These are phyloP conservation scores for Syngnathoides biaculeatus DNA, from an alignment of 2,113 vertebrate genomes.

Conservation along the genomic window DNA sequence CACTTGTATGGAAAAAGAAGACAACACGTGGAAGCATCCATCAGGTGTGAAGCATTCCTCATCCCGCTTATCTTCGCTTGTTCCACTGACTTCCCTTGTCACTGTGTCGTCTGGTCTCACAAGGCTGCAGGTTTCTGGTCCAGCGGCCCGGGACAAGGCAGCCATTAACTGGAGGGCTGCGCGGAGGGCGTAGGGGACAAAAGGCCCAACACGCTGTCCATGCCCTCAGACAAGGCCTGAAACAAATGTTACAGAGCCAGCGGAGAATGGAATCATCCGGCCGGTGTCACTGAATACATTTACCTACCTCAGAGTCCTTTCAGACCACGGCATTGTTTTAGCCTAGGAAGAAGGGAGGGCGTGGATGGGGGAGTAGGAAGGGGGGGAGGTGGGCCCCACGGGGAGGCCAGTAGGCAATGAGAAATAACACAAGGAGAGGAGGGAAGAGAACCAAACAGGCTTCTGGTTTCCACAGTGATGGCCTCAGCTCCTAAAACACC, in stretches of 20 bases:
- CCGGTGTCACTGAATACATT: constrained; percentile 98
- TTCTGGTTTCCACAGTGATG: constrained; percentile 85
- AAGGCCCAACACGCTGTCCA: constrained; percentile 85
- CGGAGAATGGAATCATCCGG: constrained; percentile 97
- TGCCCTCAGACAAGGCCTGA: constrained; percentile 94
- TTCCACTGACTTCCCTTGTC: constrained; percentile 52
- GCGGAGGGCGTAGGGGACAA: constrained; percentile 87
- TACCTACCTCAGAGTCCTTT: constrained; percentile 97
- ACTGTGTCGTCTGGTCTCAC: constrained; percentile 47
- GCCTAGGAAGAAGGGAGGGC: constrained; percentile 68
- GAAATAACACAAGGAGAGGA: constrained; percentile 66
- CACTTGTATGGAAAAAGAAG: not conserved
- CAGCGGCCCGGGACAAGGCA: constrained; percentile 85
- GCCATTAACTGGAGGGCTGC: constrained; percentile 92
- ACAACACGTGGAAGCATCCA: not conserved
- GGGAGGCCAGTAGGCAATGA: constrained; percentile 25
- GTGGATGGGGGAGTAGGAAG: constrained; percentile 77
- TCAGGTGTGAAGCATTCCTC: not conserved
- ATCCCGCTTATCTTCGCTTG: constrained; percentile 13
- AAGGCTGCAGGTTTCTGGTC: constrained; percentile 87
- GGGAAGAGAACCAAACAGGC: constrained; percentile 64
- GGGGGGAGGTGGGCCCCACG: constrained; percentile 49
- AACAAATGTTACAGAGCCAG: constrained; percentile 93
- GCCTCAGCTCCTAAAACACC: constrained; percentile 65
- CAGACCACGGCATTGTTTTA: constrained; percentile 78